These are phyloP conservation scores for Camelus bactrianus DNA, from an alignment of 2,113 vertebrate species.

Conservation along the genomic window DNA sequence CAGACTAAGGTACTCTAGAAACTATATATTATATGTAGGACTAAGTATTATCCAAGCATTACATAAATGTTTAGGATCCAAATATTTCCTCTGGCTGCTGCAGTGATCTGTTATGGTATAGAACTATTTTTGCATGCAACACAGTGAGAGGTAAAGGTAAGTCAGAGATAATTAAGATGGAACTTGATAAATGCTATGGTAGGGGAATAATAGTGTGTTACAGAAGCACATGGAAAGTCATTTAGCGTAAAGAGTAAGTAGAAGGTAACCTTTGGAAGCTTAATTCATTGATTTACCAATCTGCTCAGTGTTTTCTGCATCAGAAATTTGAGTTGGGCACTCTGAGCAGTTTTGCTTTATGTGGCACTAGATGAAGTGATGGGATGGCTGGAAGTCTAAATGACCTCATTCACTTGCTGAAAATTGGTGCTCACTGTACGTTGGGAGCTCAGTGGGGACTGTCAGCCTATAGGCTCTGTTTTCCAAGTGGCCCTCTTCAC, in stretches of 20 bases:
- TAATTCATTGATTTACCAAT: background rate
- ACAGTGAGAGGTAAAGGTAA: background rate
- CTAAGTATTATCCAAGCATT: background rate
- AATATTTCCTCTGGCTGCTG: background rate
- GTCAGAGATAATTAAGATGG: background rate
- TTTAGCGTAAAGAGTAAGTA: background rate
- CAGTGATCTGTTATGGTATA: background rate
- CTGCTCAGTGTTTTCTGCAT: background rate
- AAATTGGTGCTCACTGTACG: background rate
- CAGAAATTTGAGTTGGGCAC: background rate
- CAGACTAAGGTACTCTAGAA: background rate
- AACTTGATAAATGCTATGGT: background rate
- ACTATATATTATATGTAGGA: background rate
- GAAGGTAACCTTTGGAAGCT: background rate
- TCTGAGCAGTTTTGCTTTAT: slow-evolving; percentile 5
- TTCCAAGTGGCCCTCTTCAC: background rate
- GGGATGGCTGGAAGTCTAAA: background rate
- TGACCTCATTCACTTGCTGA: background rate
- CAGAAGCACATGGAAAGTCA: background rate
- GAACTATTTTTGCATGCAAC: background rate
- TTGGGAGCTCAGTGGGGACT: background rate
- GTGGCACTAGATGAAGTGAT: background rate
- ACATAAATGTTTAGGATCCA: background rate
- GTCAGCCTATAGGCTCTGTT: background rate
- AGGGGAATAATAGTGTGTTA: background rate